Evolutionary conservation across 2,113 vertebrate species (phyloP).

Genomic region (Coracopsis vasa): DNA sequence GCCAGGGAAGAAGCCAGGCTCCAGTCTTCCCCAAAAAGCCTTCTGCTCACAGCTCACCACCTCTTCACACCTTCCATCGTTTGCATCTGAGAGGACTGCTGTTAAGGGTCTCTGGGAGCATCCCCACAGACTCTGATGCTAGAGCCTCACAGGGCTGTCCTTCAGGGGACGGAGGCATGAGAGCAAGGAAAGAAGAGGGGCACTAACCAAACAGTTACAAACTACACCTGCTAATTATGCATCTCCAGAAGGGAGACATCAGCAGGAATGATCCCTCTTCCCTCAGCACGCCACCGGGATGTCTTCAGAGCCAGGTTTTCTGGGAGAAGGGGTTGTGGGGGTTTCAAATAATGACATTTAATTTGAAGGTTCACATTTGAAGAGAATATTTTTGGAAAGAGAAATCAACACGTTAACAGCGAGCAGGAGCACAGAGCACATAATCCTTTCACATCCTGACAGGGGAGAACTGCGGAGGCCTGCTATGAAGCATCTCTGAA

Average conservation of each 20-base stretch:
- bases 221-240: not conserved
- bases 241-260: not conserved
- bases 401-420: slow-evolving; percentile 12
- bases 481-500: slow-evolving; percentile 38
- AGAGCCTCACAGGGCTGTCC: not conserved
- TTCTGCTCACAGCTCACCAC: not conserved
- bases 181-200: not conserved
- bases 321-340: not conserved
- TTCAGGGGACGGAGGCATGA: rapidly evolving
- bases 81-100: rapidly evolving
- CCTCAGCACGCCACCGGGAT: not conserved
- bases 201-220: not conserved
- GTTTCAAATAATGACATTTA: slow-evolving; percentile 6
- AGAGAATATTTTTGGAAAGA: slow-evolving; percentile 41
- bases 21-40: not conserved
- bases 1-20: not conserved
- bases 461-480: slow-evolving; percentile 48
- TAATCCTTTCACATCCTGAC: slow-evolving; percentile 51
- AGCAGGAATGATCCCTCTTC: not conserved
- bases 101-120: not conserved
- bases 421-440: not conserved
- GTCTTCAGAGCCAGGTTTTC: not conserved
- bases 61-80: rapidly evolving
- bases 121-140: rapidly evolving
- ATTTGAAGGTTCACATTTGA: slow-evolving; percentile 2